Percentiles rank a stretch among this genome's conserved stretches.
Evolutionary conservation across 2,113 vertebrate genomes (phyloP).

Genomic region (Pelecanus crispus): DNA sequence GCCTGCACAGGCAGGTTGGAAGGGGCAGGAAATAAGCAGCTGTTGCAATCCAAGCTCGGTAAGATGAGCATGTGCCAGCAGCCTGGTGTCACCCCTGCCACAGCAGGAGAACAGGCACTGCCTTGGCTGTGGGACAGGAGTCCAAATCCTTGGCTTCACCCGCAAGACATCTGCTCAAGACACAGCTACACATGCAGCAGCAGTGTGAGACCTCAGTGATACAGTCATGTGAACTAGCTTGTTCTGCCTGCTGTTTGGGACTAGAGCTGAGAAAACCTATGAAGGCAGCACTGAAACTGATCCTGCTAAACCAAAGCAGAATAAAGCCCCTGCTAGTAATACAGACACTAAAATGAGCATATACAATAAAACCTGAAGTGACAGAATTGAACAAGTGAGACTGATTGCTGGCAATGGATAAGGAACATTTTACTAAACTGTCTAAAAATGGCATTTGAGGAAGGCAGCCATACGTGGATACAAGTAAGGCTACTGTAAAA

Average conservation of each 20-base stretch:
- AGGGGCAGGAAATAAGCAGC: neutral
- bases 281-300: neutral
- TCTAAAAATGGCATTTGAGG: neutral
- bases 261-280: neutral
- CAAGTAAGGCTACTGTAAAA: neutral
- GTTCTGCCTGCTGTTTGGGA: neutral
- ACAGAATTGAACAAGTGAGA: neutral
- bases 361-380: neutral
- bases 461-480: neutral
- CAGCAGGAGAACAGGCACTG: neutral
- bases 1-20: neutral
- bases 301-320: neutral
- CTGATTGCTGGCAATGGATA: neutral
- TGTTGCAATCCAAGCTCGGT: neutral
- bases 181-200: too few relatives aligned
- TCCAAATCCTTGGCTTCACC: neutral
- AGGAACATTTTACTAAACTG: neutral
- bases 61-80: neutral
- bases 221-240: rapidly evolving
- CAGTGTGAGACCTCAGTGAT: neutral
- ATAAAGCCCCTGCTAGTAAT: neutral
- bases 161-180: neutral
- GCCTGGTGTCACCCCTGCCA: neutral
- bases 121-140: too few relatives aligned
- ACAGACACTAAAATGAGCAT: neutral